phyloP scores from a whole-genome alignment of 2,888 invertebrate species.

The Eulithis prunata region DNA sequence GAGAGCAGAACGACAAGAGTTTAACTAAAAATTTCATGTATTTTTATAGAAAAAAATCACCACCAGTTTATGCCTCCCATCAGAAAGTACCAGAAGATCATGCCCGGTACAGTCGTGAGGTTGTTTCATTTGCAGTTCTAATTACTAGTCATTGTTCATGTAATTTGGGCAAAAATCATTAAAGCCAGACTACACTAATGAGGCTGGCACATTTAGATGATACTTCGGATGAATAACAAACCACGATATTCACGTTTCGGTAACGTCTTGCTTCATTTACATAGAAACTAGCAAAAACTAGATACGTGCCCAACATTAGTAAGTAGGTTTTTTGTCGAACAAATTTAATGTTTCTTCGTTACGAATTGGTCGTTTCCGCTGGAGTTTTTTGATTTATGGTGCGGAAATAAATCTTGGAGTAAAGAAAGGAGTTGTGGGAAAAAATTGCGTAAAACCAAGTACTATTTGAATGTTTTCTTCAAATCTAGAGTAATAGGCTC shows the following conservation, averaged over 20 bases:
- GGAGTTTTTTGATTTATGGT: conserved; percentile 10
- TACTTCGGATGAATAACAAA: conserved; percentile 41
- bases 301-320: conserved; percentile 34
- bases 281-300: conserved; percentile 42
- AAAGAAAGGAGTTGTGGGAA: neutral
- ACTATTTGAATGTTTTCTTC: no score
- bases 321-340: conserved; percentile 25
- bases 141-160: conserved; percentile 51
- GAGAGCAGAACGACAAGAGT: neutral
- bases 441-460: neutral
- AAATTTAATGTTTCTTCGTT: conserved; percentile 27
- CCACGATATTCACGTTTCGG: conserved; percentile 35
- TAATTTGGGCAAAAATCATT: conserved; percentile 51
- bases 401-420: conserved; percentile 7
- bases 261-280: conserved; percentile 39
- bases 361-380: conserved; percentile 33
- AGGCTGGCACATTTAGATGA: conserved; percentile 47
- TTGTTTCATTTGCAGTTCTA: conserved; percentile 27
- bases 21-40: no score
- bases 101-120: neutral
- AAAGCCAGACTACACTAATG: conserved; percentile 48
- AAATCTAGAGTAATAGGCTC: no score
- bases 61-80: no score
- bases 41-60: no score
- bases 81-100: no score